A percentile compares a stretch with the other conserved stretches of the same genome.
Evolutionary conservation across 2,888 invertebrate genomes (phyloP).

Genomic region (Stenotaenia linearis): DNA sequence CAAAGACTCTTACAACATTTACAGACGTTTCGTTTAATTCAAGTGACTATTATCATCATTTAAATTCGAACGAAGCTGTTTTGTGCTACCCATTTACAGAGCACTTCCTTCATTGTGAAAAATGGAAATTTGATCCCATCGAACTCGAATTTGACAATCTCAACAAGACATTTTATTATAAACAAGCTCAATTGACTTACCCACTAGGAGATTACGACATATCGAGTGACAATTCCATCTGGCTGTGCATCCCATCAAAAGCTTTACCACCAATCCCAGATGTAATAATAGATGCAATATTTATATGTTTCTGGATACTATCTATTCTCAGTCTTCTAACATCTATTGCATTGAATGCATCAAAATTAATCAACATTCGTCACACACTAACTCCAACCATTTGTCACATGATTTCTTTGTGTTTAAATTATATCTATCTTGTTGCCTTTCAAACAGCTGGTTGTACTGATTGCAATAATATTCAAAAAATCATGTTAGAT

Average conservation of each 20-base stretch:
- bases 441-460: not conserved
- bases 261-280: not conserved
- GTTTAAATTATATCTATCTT: not conserved
- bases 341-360: not conserved
- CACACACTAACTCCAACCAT: not conserved
- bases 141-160: not conserved
- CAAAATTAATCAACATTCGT: not conserved
- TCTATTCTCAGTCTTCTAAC: not conserved
- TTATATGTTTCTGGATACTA: not conserved
- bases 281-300: not conserved
- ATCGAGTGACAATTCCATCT: not conserved
- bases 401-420: not conserved
- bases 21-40: too few relatives aligned
- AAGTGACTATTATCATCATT: too few relatives aligned
- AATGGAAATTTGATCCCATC: not conserved
- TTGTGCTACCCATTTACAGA: not conserved
- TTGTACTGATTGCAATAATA: not conserved
- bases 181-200: not conserved
- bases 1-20: too few relatives aligned
- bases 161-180: not conserved
- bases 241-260: not conserved
- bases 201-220: not conserved
- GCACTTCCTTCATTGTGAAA: not conserved
- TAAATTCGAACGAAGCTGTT: too few relatives aligned
- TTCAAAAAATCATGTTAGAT: not conserved